These are phyloP conservation scores for Lampris incognitus DNA, from an alignment of 2,113 vertebrate species.

Conservation along the genomic window DNA sequence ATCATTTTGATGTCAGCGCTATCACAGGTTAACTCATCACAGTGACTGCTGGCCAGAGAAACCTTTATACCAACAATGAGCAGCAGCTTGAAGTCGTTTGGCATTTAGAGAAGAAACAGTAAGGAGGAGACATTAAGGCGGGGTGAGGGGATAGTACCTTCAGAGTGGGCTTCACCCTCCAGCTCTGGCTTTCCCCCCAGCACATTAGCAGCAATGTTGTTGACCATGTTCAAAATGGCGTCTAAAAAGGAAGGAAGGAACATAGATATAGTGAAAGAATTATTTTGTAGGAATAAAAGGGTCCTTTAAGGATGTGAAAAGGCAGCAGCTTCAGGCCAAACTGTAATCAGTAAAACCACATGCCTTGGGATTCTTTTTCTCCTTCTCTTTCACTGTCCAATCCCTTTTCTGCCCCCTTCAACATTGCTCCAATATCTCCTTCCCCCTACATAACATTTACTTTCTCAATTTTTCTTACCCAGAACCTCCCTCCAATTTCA, in stretches of 20 bases:
- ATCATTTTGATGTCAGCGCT: no score
- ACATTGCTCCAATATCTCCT: background rate
- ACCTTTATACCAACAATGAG: background rate
- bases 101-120: background rate
- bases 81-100: background rate
- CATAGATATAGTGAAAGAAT: constrained; percentile 35
- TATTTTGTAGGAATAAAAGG: background rate
- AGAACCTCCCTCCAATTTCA: background rate
- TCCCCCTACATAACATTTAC: background rate
- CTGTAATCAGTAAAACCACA: constrained; percentile 8
- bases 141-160: constrained; percentile 81
- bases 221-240: constrained; percentile 98
- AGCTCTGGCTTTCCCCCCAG: constrained; percentile 90
- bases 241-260: constrained; percentile 80
- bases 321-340: background rate
- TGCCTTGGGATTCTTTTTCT: background rate
- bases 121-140: background rate
- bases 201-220: constrained; percentile 99
- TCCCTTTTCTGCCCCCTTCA: background rate
- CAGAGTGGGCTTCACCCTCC: constrained; percentile 80
- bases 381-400: background rate
- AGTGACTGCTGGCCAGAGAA: background rate
- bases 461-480: background rate
- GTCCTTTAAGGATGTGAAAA: background rate
- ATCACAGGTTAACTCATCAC: no score